Conservation (phyloP, 2,888 invertebrate species). For the Sceliomorpha sp. region DNA sequence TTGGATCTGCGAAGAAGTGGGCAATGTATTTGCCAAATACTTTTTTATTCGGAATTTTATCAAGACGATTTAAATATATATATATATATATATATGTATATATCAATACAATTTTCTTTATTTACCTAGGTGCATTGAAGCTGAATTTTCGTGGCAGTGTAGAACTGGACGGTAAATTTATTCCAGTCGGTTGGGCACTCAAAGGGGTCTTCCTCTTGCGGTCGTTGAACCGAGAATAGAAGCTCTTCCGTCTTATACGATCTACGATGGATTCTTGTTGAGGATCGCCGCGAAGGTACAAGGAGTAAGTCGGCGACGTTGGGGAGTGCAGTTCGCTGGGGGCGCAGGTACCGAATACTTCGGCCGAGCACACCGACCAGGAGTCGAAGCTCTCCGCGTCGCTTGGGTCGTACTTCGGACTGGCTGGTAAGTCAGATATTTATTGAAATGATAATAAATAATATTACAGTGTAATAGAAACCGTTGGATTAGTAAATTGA, state of each 20-base stretch:
- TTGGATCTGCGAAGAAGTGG: slow-evolving; percentile 18
- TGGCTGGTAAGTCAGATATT: slow-evolving; percentile 21
- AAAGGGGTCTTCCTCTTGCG: slow-evolving; percentile 87
- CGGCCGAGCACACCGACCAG: slow-evolving; percentile 85
- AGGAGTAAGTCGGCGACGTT: slow-evolving; percentile 77
- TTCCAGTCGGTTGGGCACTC: slow-evolving; percentile 82
- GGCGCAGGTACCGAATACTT: slow-evolving; percentile 65
- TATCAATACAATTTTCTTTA: too few species aligned
- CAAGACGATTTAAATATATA: background rate
- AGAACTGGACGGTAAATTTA: slow-evolving; percentile 56
- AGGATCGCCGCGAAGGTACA: slow-evolving; percentile 63
- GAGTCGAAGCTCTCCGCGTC: slow-evolving; percentile 83
- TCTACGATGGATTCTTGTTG: slow-evolving; percentile 89
- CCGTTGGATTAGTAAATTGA: too few species aligned
- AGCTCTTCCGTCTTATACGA: slow-evolving; percentile 92
- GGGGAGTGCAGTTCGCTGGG: slow-evolving; percentile 79
- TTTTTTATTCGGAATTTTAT: background rate
- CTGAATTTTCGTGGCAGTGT: slow-evolving; percentile 80
- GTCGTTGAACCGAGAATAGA: slow-evolving; percentile 93
- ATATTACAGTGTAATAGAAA: background rate
- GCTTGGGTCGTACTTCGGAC: slow-evolving; percentile 27
- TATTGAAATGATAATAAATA: too few species aligned
- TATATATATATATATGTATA: too few species aligned
- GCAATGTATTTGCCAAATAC: background rate
- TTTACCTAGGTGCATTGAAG: slow-evolving; percentile 64